Percentiles rank a stretch among this genome's conserved stretches.
Evolutionary conservation across 2,888 invertebrate species (phyloP).

Genomic region (Spialia ferax): DNA sequence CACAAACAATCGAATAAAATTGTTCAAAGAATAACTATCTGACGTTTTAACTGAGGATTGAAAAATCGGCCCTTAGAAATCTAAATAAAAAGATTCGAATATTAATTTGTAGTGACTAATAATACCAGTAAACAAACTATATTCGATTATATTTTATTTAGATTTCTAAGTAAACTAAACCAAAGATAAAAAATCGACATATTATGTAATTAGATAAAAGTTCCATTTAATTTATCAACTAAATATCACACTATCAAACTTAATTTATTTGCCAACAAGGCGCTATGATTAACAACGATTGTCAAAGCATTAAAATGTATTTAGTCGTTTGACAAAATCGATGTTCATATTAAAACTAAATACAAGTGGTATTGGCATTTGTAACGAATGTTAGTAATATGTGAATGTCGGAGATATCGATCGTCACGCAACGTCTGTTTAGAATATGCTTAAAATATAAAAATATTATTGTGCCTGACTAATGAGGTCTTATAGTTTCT

Average conservation of each 20-base stretch:
- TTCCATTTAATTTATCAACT: not conserved
- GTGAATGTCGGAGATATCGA: constrained; percentile 16
- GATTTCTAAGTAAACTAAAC: no score
- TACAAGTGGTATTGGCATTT: constrained; percentile 18
- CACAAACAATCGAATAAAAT: no score
- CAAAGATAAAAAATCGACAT: no score
- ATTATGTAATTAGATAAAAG: no score
- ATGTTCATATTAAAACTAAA: constrained; percentile 5
- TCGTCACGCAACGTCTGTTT: constrained; percentile 10
- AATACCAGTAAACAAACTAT: no score
- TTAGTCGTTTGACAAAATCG: not conserved
- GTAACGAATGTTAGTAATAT: constrained; percentile 26
- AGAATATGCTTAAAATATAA: not conserved
- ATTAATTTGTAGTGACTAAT: no score
- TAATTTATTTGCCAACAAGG: not conserved
- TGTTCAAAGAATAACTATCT: no score
- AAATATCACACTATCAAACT: not conserved
- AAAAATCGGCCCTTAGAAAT: no score
- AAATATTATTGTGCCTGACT: not conserved
- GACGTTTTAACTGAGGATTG: no score
- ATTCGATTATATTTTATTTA: no score
- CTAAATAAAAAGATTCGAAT: no score
- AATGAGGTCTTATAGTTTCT: not conserved
- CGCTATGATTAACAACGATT: constrained; percentile 1
- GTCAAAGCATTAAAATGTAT: constrained; percentile 10